Base-by-base conservation (phyloP, 2,888 invertebrate species). In the Plusia festucae region DNA sequence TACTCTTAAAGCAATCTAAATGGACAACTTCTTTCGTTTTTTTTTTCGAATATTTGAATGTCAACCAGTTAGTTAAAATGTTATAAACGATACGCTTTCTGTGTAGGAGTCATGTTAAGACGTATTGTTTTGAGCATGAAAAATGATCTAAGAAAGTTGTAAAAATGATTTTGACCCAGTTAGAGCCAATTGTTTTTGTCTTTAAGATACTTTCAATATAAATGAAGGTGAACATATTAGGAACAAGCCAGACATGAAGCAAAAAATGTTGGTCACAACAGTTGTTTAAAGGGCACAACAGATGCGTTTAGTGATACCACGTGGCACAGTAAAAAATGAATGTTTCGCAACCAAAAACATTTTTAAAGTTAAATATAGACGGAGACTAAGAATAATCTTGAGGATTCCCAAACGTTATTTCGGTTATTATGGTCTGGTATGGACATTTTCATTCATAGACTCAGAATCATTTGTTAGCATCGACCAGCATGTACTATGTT, bases 51-150 rank as follows among this genome's bases (percentile, higher is more conserved):
- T 56, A 69, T 77, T 73, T 73, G 77, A 79, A 81, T 82, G 78
- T 66, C 80, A 78, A 79, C 71, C 59, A 72, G 74, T 68, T 76
- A 75, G 81, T 82, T 79, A 65, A 70, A 73, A 76, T 78, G 68
- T 73, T 70, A 70, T 63, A 58, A 65, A 74, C 68, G 74, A 79
- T 80, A 79, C 55, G 61, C 40, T 70, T 64, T 56, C 69, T 60
- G 77, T 80, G 74, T 68, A 68, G 84, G 85, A 69, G 71, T 76
- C 59, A 54, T 55, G 68, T 68, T 71, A 66, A 73, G 66, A 60
- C 63, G 56, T 60, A 68, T 77, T 71, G 78, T 76, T 70, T 65
- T 70, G 61, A 34, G 40, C 68, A 77, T 76, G 73, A 81, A 73
- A 79, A 73, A 77, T 79, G 51, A 58, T 65, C 22, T 60, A 59